These are phyloP conservation scores for Cyprinodon brontotheroides DNA, from an alignment of 2,113 vertebrate genomes.

Conservation along the genomic window DNA sequence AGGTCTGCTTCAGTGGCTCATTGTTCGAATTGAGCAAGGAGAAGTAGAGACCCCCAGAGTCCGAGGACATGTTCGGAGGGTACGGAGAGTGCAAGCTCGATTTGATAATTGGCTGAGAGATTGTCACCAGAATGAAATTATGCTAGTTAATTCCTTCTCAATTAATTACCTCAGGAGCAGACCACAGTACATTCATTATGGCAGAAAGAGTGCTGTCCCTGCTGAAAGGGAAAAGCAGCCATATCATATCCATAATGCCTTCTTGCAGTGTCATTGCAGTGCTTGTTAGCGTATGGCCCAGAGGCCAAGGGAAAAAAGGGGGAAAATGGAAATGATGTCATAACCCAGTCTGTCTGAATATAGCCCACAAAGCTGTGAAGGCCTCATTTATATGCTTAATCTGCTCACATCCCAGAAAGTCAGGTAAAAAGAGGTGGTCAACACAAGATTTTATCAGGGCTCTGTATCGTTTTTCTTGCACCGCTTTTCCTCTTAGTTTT, in stretches of 20 bases:
- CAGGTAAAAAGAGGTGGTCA: slow-evolving; percentile 51
- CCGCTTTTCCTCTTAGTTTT: background rate
- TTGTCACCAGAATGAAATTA: slow-evolving; percentile 79
- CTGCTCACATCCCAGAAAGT: slow-evolving; percentile 17
- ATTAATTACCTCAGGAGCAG: slow-evolving; percentile 78
- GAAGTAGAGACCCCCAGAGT: slow-evolving; percentile 35
- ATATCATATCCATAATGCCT: slow-evolving; percentile 42
- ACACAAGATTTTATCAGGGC: slow-evolving; percentile 46
- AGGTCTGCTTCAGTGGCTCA: slow-evolving; percentile 51
- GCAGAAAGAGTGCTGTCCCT: slow-evolving; percentile 51
- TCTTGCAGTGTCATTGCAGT: background rate
- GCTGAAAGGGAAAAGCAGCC: slow-evolving; percentile 29
- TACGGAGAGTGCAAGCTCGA: slow-evolving; percentile 43
- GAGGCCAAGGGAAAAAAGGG: background rate
- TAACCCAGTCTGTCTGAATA: slow-evolving; percentile 11
- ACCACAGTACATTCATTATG: slow-evolving; percentile 73
- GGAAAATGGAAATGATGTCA: slow-evolving; percentile 14
- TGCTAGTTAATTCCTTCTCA: slow-evolving; percentile 79
- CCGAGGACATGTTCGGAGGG: slow-evolving; percentile 20
- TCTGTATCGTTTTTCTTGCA: slow-evolving; percentile 23
- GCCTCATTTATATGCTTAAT: slow-evolving; percentile 17
- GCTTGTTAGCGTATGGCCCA: slow-evolving; percentile 6
- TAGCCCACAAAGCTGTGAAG: background rate
- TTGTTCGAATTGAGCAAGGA: slow-evolving; percentile 38
- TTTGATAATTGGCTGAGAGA: slow-evolving; percentile 79